Evolutionary conservation across 2,888 invertebrate genomes (phyloP).

Genomic region (Lasioglossum pauxillum): DNA sequence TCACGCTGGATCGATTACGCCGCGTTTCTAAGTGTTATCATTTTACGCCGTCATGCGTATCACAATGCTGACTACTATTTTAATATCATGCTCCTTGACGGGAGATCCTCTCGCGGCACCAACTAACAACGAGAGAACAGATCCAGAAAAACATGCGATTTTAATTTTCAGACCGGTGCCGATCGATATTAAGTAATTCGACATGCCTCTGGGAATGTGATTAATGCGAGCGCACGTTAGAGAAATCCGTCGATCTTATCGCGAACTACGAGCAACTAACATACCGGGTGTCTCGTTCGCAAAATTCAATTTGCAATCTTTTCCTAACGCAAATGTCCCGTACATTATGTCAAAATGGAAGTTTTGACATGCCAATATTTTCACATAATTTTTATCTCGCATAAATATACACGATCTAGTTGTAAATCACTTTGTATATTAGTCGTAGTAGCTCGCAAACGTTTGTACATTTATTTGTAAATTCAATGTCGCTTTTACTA

Average conservation of each 20-base stretch:
- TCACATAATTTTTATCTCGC: not conserved
- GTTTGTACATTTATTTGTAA: not conserved
- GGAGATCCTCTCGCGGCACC: not conserved
- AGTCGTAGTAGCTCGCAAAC: not conserved
- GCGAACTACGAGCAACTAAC: not conserved
- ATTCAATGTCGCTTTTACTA: not conserved
- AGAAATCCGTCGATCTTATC: conserved; percentile 1
- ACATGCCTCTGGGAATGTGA: conserved; percentile 1
- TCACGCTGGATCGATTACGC: conserved; percentile 55
- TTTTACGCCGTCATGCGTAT: conserved; percentile 37
- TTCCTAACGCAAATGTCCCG: too few species aligned
- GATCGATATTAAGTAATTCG: conserved; percentile 23
- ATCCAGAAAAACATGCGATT: not conserved
- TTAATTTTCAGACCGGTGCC: conserved; percentile 7
- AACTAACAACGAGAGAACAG: not conserved
- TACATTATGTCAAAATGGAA: too few species aligned
- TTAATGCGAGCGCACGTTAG: not conserved
- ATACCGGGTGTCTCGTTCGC: not conserved
- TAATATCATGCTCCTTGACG: conserved; percentile 19
- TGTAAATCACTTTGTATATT: not conserved
- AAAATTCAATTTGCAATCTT: not conserved
- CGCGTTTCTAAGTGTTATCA: conserved; percentile 43
- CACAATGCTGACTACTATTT: conserved; percentile 28
- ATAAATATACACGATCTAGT: not conserved
- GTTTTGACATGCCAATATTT: too few species aligned